Percentiles rank a stretch among this genome's conserved stretches.
These are phyloP conservation scores for Pelobates fuscus DNA, from an alignment of 2,113 vertebrate species.

Conservation along the genomic window DNA sequence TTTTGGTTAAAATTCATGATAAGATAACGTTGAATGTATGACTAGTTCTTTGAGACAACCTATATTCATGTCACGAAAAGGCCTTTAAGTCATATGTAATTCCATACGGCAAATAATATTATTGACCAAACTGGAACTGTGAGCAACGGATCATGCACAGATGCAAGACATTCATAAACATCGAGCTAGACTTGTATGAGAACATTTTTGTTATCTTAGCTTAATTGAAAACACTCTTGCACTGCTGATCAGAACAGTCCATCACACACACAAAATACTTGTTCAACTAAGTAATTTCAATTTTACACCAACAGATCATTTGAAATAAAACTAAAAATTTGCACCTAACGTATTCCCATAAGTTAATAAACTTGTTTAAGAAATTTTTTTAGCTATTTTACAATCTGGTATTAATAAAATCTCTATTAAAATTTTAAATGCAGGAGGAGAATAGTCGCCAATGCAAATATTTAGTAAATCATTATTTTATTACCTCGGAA, in stretches of 20 bases:
- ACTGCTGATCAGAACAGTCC: conserved; percentile 9
- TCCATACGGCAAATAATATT: neutral
- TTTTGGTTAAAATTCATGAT: conserved; percentile 1
- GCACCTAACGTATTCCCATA: conserved; percentile 36
- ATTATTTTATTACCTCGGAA: conserved; percentile 60
- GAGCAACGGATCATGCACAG: conserved; percentile 7
- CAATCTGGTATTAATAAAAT: conserved; percentile 68
- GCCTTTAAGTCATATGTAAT: neutral
- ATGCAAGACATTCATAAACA: conserved; percentile 24
- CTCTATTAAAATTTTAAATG: conserved; percentile 60
- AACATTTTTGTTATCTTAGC: conserved; percentile 25
- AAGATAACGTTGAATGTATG: conserved; percentile 19
- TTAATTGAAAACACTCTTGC: conserved; percentile 28
- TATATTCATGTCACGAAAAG: conserved; percentile 14
- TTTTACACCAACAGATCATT: conserved; percentile 27
- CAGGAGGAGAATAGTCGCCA: conserved; percentile 68
- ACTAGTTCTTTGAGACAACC: neutral
- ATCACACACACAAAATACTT: conserved; percentile 25
- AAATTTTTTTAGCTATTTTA: conserved; percentile 52
- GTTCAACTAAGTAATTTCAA: conserved; percentile 16
- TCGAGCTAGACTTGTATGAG: conserved; percentile 20
- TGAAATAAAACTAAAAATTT: conserved; percentile 35
- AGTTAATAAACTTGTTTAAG: conserved; percentile 14
- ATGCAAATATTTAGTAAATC: conserved; percentile 69
- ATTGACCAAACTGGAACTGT: neutral